Percentiles rank a stretch among this genome's conserved stretches.
Evolutionary conservation across 2,113 vertebrate species (phyloP).

Genomic region (Vulpes ferrilata): DNA sequence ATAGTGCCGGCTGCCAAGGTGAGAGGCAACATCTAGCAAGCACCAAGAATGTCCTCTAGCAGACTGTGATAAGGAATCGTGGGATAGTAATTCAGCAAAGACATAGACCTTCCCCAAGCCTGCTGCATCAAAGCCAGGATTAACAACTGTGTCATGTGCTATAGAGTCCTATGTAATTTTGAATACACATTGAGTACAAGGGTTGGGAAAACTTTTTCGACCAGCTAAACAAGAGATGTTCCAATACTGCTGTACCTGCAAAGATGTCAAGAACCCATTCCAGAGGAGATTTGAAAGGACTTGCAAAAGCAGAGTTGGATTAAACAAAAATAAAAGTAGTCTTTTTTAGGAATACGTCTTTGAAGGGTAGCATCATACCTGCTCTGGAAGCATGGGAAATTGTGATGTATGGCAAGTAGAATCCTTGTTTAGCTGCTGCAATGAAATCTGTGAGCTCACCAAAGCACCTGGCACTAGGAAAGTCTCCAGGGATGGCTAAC

Average conservation of each 20-base stretch:
- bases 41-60: neutral
- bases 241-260: neutral
- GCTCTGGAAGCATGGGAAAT: neutral
- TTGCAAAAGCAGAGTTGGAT: neutral
- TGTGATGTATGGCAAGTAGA: neutral
- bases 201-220: neutral
- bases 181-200: neutral
- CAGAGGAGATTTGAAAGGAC: neutral
- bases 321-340: neutral
- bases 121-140: neutral
- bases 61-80: neutral
- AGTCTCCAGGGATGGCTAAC: neutral
- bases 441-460: neutral
- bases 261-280: neutral
- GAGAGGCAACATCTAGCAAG: neutral
- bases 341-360: neutral
- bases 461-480: neutral
- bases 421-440: neutral
- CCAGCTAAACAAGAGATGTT: neutral
- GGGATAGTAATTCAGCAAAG: neutral
- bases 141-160: neutral
- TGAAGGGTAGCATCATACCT: neutral
- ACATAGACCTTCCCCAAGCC: neutral
- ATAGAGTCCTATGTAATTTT: neutral
- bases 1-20: neutral